phyloP scores from a whole-genome alignment of 2,888 invertebrate species.

The Acanthoscelides obtectus region DNA sequence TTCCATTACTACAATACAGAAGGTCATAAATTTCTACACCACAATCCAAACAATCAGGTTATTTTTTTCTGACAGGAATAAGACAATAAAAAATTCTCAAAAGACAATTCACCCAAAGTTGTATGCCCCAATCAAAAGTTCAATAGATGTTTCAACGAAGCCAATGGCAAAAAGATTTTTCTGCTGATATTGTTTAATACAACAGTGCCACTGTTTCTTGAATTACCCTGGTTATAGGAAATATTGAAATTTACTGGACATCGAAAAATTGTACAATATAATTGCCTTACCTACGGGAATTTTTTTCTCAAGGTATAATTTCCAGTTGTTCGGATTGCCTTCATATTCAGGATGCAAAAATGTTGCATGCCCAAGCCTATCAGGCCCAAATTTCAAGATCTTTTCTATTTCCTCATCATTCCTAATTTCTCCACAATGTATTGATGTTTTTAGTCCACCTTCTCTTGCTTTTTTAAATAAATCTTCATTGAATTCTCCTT shows the following conservation, averaged over 20 bases:
- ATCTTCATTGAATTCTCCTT: slow-evolving; percentile 59
- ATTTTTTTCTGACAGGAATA: too few species aligned
- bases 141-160: too few species aligned
- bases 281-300: slow-evolving; percentile 64
- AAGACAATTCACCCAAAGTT: too few species aligned
- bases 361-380: slow-evolving; percentile 82
- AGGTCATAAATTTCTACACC: too few species aligned
- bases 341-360: slow-evolving; percentile 65
- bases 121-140: too few species aligned
- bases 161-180: background rate
- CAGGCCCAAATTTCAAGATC: slow-evolving; percentile 68
- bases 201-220: background rate
- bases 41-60: too few species aligned
- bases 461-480: slow-evolving; percentile 58
- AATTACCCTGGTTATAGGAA: background rate
- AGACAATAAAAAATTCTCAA: too few species aligned
- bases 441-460: slow-evolving; percentile 62
- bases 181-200: background rate
- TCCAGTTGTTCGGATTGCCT: slow-evolving; percentile 57
- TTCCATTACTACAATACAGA: too few species aligned
- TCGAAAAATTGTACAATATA: too few species aligned
- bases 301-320: slow-evolving; percentile 51
- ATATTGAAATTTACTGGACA: too few species aligned
- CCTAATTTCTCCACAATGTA: slow-evolving; percentile 80
- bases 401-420: slow-evolving; percentile 62